Evolutionary conservation across 2,888 invertebrate species (phyloP).

Genomic region (Eupithecia centaureata): DNA sequence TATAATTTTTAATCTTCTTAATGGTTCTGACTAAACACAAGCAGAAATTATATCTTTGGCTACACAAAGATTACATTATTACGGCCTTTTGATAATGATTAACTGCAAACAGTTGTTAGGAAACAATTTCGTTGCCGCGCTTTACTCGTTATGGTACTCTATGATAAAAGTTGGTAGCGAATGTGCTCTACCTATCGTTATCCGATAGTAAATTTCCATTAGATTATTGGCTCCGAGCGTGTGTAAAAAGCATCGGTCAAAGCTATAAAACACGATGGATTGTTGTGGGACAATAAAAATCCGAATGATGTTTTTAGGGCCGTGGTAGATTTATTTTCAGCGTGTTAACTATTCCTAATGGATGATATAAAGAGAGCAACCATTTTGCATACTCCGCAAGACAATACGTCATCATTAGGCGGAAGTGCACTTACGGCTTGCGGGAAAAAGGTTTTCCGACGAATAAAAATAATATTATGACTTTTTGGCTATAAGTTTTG

Average conservation of each 20-base stretch:
- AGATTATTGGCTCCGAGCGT: slow-evolving; percentile 19
- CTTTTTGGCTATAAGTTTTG: no score
- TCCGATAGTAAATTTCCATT: slow-evolving; percentile 25
- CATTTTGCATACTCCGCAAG: slow-evolving; percentile 6
- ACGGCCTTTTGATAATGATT: slow-evolving; percentile 7
- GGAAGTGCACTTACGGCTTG: slow-evolving; percentile 12
- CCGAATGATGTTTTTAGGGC: not conserved
- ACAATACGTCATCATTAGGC: slow-evolving; percentile 22
- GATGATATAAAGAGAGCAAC: not conserved
- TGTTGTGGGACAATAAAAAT: slow-evolving; percentile 6
- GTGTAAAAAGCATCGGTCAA: slow-evolving; percentile 24
- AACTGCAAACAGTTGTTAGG: not conserved
- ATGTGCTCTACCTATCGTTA: not conserved
- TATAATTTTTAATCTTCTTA: slow-evolving; percentile 25
- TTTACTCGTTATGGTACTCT: not conserved
- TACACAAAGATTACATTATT: slow-evolving; percentile 9
- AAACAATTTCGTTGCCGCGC: not conserved
- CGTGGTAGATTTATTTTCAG: not conserved
- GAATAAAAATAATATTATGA: not conserved
- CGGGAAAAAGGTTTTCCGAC: not conserved
- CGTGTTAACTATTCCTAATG: not conserved
- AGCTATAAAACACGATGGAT: slow-evolving; percentile 25
- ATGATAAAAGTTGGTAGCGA: not conserved
- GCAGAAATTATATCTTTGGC: slow-evolving; percentile 8
- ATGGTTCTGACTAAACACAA: slow-evolving; percentile 20